A percentile compares a stretch with the other conserved stretches of the same genome.
Evolutionary conservation across 2,888 invertebrate genomes (phyloP).

Genomic region (Odontomyia ornata): DNA sequence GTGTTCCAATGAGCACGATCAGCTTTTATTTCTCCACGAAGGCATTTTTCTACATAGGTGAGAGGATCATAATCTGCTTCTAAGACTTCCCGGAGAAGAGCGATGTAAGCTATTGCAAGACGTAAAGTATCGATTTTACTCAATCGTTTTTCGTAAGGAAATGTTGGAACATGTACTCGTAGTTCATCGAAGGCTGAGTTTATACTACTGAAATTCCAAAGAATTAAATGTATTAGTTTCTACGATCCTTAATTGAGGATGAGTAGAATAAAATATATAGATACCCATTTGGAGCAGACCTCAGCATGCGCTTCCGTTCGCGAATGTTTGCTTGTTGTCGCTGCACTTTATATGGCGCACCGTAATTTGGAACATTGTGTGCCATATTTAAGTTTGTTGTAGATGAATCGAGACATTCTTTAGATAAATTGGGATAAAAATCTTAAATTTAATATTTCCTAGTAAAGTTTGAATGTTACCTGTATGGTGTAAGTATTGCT

Average conservation of each 20-base stretch:
- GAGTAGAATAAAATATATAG: constrained; percentile 52
- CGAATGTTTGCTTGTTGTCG: constrained; percentile 94
- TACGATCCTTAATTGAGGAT: background rate
- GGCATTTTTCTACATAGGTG: constrained; percentile 91
- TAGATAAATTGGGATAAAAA: background rate
- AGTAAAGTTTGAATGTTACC: constrained; percentile 53
- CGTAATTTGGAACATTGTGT: constrained; percentile 52
- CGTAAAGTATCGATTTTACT: constrained; percentile 98
- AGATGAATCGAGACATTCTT: constrained; percentile 51
- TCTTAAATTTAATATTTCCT: background rate
- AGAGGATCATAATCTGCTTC: constrained; percentile 90
- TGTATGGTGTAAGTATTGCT: constrained; percentile 63
- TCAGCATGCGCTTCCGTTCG: constrained; percentile 97
- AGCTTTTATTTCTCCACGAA: constrained; percentile 88
- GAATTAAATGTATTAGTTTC: background rate
- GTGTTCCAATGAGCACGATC: constrained; percentile 95
- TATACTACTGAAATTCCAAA: constrained; percentile 86
- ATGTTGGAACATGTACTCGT: constrained; percentile 96
- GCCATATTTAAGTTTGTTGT: constrained; percentile 56
- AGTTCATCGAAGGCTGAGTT: constrained; percentile 99
- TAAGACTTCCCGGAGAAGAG: constrained; percentile 87
- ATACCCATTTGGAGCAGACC: constrained; percentile 90
- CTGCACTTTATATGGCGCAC: constrained; percentile 78
- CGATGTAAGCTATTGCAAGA: constrained; percentile 97
- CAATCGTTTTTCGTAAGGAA: constrained; percentile 97